Evolutionary conservation across 2,797 vertebrate species (phyloP), one percentile per base, ranked within the genome.

Genomic region (Hydrocynus forskahlii): DNA sequence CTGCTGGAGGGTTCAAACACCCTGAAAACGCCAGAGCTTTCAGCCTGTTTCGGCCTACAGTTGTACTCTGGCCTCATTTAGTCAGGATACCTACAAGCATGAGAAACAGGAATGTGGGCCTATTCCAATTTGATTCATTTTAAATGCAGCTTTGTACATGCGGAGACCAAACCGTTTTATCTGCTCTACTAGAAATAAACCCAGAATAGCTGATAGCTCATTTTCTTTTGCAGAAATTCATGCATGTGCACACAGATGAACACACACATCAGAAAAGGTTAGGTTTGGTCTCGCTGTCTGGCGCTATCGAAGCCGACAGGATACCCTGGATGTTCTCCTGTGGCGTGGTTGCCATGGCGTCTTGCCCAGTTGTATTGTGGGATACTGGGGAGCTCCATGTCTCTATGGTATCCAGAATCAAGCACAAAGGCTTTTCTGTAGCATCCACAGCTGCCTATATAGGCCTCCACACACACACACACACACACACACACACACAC

Each of bases 341-440:
- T 70, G 59, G 63, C 1, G 25, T n/a, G 54, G 82, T 84, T 77
- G 82, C 80, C 80, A 86, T 84, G 82, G 82, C 6, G 17, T 19
- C 29, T 67, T 74, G 68, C 35, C 25, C 38, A 59, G 40, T n/a
- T 78, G 29, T 55, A 81, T 79, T 82, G 79, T 84, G 76, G 79
- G 82, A 86, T 84, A 73, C 40, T 60, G 64, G 55, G 78, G 67
- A 79, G 74, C 57, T 21, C 63, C 63, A 64, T 5, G 8, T 83
- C 81, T 80, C 81, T 74, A 80, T 68, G 80, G 81, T 82, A 69
- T 73, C 63, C 43, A 74, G 74, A 80, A 69, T 67, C 54, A 48
- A 35, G 73, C 25, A 79, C 60, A 83, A 79, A 81, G 73, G 74
- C 63, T 68, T 55, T 67, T 77, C 68, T 71, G 55, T 55, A 63